These are phyloP conservation scores for Rachycentron canadum DNA, from an alignment of 2,797 vertebrate species.

Conservation along the genomic window DNA sequence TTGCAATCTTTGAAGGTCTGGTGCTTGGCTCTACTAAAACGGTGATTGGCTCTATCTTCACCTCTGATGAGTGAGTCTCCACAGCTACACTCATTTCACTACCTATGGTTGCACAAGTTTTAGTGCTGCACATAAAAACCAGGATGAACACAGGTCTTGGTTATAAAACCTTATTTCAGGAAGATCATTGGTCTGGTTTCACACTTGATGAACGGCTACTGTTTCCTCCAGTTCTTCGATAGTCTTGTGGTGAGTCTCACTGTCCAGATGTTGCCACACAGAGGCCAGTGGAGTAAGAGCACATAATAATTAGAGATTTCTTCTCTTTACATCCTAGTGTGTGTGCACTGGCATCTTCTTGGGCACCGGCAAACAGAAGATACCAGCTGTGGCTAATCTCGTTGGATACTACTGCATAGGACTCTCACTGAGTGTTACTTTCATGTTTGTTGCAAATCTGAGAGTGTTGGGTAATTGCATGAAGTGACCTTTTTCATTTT, in stretches of 20 bases:
- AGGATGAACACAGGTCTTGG: background rate
- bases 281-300: background rate
- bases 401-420: constrained; percentile 91
- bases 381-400: constrained; percentile 91
- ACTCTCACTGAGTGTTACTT: constrained; percentile 86
- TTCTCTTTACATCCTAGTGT: constrained; percentile 77
- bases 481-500: background rate
- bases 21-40: constrained; percentile 78
- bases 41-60: constrained; percentile 88
- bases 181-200: constrained; percentile 88
- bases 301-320: constrained; percentile 1
- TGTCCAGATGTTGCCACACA: background rate
- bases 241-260: constrained; percentile 82
- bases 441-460: constrained; percentile 90
- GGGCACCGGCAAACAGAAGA: constrained; percentile 92
- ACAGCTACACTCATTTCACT: background rate
- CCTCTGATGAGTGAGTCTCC: constrained; percentile 88
- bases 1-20: constrained; percentile 78
- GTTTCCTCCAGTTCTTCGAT: constrained; percentile 90
- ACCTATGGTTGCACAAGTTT: background rate
- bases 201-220: constrained; percentile 85
- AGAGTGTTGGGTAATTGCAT: constrained; percentile 87
- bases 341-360: constrained; percentile 90
- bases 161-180: constrained; percentile 73
- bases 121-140: background rate